Evolutionary conservation across 2,113 vertebrate genomes (phyloP), one percentile per base, ranked within the genome.

Genomic region (Pelmatolapia mariae): DNA sequence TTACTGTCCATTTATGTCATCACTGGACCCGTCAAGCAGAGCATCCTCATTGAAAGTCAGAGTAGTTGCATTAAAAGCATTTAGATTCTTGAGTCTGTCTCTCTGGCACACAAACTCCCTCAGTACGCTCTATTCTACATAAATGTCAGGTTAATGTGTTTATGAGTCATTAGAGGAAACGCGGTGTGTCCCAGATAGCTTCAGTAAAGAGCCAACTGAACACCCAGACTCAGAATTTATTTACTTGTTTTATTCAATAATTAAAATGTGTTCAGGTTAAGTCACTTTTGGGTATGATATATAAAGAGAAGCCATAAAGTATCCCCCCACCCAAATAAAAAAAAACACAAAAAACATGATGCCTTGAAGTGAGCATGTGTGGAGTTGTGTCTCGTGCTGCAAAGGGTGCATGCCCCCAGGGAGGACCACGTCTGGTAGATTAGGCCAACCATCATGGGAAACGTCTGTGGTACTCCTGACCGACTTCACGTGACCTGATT

Each of bases 401-500:
- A 76, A 66, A 87, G 89, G 83, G 76, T 87, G 31, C 52, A 15
- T 36, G 29, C 84, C 95, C 94, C 24, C 36, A 13, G 94, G 95
- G 94, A 63, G 57, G 84, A 18, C 22, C 63, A 59, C 33, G 92
- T 93, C 92, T 91, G 93, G 91, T 91, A 89, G 91, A 95, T 94
- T 89, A 94, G 52, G 82, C 63, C 88, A 33, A 89, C 83, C 90
- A 79, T 94, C 89, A 84, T 81, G 87, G 88, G 73, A 89, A 92
- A 86, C 82, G 85, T 94, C 94, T 94, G 92, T 15, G 61, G 73
- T 45, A 22, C 87, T 83, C 87, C 93, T 96, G 95, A 96, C 95
- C 87, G 91, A 96, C 93, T 96, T 96, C 95, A 94, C 52, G 86
- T 95, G 95, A 95, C 95, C 94, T 95, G 93, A 95, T 95, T 96